phyloP scores from a whole-genome alignment of 2,113 vertebrate genomes.

The Silurus glanis region DNA sequence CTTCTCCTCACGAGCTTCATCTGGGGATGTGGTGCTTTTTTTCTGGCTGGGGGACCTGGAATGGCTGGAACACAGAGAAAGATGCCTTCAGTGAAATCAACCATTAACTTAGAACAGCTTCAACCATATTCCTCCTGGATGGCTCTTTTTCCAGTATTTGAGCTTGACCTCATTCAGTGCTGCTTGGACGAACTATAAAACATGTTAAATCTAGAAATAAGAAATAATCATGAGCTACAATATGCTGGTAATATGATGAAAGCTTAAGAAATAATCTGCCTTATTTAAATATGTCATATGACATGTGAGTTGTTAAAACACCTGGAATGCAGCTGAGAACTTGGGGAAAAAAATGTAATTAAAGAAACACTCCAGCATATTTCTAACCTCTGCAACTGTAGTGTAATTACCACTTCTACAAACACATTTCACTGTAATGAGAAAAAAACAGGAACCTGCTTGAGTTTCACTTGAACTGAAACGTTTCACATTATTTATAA shows the following conservation, averaged over 20 bases:
- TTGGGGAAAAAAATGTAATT: not conserved
- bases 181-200: not conserved
- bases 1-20: constrained; percentile 62
- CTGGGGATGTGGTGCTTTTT: constrained; percentile 63
- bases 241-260: not conserved
- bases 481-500: not conserved
- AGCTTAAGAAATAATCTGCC: not conserved
- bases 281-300: not conserved
- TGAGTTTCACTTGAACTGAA: not conserved
- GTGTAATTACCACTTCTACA: not conserved
- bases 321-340: not conserved
- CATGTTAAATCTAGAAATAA: not conserved
- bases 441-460: not conserved
- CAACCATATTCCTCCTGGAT: not conserved
- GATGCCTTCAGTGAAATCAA: constrained; percentile 6
- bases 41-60: constrained; percentile 71
- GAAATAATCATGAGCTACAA: not conserved
- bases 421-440: not conserved
- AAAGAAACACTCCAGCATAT: constrained; percentile 19
- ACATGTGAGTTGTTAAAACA: not conserved
- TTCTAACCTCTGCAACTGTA: not conserved
- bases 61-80: constrained; percentile 72
- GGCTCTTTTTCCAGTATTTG: not conserved
- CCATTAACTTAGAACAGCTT: not conserved
- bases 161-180: not conserved